Base-by-base conservation (phyloP, 1,140 invertebrate species). In the Listronotus oregonensis region DNA sequence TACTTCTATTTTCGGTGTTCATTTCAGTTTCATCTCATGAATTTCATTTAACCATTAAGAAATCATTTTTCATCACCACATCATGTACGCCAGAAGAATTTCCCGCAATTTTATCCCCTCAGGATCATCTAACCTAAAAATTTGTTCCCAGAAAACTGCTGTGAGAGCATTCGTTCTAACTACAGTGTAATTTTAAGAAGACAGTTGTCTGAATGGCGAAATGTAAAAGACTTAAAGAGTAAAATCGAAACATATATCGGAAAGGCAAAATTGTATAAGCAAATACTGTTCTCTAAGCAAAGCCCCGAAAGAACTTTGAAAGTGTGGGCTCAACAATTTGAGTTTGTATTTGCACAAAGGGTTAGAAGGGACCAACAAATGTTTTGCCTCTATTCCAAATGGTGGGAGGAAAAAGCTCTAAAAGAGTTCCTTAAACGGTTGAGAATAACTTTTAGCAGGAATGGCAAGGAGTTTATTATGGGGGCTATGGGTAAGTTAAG, bases 271-370 rank as follows among this genome's bases (percentile, higher is more conserved):
- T 10, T 65, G 5, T 65, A 44, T 34, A 68, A 63, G 17, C 31
- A 49, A 27, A 51, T 27, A 46, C 10, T 68, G 42, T 61, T 66
- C 32, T 51, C 31, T 0, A 54, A 66, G 34, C 52, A 57, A 10
- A 60, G 27, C 31, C 57, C 64, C 27, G 64, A 66, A 39, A 66
- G 60, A 42, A 56, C 64, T 12, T 50, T 85, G 11, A 80, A 79
- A 67, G 73, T 80, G 44, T 89, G 86, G 80, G 77, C 80, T 6
- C 80, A 78, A 68, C 87, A 89, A 67, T 87, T 85, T 68, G 86
- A 88, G 76, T 88, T 83, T 64, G 83, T 89, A 4, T 67, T 86
- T 17, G 86, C 86, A 6, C 85, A 89, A 70, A 80, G 84, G 12
- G 73, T 88, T 0, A 77, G 85, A 43, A 80, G 86, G 39, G 81